Percentiles rank a stretch among this genome's conserved stretches.
Evolutionary conservation across 37 sponge, comb jelly and placozoan genomes (phyloP).

Genomic region (Hormiphora californensis): DNA sequence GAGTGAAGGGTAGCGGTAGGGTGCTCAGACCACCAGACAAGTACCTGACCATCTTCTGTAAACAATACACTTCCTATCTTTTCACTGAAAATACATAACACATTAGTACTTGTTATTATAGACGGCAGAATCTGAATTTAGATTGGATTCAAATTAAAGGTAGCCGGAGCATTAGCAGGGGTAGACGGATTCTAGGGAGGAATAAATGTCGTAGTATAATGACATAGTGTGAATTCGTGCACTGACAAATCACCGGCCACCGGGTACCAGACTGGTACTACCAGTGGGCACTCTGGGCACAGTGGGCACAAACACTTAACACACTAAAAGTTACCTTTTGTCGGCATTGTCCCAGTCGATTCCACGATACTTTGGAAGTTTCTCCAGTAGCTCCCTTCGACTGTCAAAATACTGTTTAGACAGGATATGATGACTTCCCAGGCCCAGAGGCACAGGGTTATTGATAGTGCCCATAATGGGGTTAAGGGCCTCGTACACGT

Average conservation of each 20-base stretch:
- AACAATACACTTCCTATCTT: slow-evolving; percentile 9
- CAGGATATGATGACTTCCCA: slow-evolving; percentile 11
- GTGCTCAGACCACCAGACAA: slow-evolving; percentile 46
- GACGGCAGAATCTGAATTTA: no score
- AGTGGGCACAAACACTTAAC: no score
- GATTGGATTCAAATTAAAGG: no score
- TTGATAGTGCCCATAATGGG: slow-evolving; percentile 23
- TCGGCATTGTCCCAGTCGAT: slow-evolving; percentile 13
- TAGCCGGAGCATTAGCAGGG: no score
- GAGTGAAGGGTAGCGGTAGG: slow-evolving; percentile 45
- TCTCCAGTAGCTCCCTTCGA: slow-evolving; percentile 3
- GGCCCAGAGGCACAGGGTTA: slow-evolving; percentile 12
- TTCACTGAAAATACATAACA: background rate
- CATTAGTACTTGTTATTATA: background rate
- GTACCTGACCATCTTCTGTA: background rate
- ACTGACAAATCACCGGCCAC: no score
- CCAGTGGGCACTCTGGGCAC: no score
- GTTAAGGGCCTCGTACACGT: background rate
- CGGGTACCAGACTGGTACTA: no score
- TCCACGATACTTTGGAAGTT: slow-evolving; percentile 11
- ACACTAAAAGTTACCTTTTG: background rate
- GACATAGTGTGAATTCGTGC: background rate
- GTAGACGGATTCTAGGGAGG: background rate
- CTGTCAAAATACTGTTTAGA: background rate
- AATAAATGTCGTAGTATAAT: background rate